phyloP scores from a whole-genome alignment of 2,888 invertebrate species.

The Pseudolycoriella hygida region DNA sequence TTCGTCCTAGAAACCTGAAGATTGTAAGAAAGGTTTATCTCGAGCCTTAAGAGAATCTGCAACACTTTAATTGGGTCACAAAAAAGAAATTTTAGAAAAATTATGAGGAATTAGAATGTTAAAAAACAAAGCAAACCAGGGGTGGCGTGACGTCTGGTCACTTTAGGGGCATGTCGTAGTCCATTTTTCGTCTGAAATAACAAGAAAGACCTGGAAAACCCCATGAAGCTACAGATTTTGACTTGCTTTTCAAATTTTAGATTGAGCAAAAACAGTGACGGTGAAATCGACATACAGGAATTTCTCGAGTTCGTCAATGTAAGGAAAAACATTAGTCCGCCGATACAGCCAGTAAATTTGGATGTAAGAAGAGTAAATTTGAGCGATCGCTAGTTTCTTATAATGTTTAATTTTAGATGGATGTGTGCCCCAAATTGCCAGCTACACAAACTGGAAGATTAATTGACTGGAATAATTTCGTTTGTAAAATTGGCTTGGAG shows the following conservation, averaged over 20 bases:
- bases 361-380: constrained; percentile 24
- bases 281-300: constrained; percentile 47
- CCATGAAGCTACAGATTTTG: too few species aligned
- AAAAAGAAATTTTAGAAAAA: too few species aligned
- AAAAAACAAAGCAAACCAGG: too few species aligned
- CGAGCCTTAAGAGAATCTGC: too few species aligned
- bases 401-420: not conserved
- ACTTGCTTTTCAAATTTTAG: constrained; percentile 23
- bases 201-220: too few species aligned
- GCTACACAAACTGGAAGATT: constrained; percentile 23
- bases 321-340: constrained; percentile 33
- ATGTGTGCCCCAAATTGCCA: constrained; percentile 22
- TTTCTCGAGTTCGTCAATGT: constrained; percentile 54
- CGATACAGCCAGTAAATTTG: constrained; percentile 31
- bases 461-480: constrained; percentile 23
- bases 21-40: too few species aligned
- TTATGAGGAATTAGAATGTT: too few species aligned
- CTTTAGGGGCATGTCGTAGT: too few species aligned
- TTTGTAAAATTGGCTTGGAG: constrained; percentile 23
- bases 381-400: not conserved
- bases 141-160: too few species aligned
- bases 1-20: too few species aligned
- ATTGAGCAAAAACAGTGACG: constrained; percentile 42
- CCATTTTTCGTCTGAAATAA: too few species aligned
- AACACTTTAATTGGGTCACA: too few species aligned